Evolutionary conservation across 2,113 vertebrate species (phyloP).

Genomic region (Nanorana parkeri): DNA sequence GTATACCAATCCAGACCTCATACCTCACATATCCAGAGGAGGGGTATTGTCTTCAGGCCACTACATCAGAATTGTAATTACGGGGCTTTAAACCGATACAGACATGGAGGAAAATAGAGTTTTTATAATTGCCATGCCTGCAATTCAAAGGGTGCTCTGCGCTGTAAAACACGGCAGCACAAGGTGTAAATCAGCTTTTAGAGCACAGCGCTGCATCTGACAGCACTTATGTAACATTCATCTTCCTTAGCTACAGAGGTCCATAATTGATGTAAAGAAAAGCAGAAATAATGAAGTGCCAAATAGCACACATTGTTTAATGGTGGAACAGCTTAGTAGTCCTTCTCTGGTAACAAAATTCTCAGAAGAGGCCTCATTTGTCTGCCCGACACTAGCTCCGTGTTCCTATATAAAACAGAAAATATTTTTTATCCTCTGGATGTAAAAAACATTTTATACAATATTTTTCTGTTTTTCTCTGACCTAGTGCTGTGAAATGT

Average conservation of each 20-base stretch:
- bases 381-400: conserved; percentile 75
- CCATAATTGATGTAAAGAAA: conserved; percentile 84
- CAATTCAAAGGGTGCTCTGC: conserved; percentile 72
- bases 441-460: conserved; percentile 5
- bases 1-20: conserved; percentile 50
- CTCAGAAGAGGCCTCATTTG: conserved; percentile 70
- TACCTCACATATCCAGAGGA: conserved; percentile 52
- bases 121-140: conserved; percentile 73
- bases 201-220: conserved; percentile 80
- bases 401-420: conserved; percentile 71
- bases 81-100: conserved; percentile 60
- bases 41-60: conserved; percentile 61
- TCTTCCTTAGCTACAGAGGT: conserved; percentile 81
- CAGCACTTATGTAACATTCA: conserved; percentile 81
- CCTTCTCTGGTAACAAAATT: conserved; percentile 73
- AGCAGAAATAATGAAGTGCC: conserved; percentile 78
- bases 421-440: conserved; percentile 45
- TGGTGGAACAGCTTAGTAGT: conserved; percentile 65
- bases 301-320: conserved; percentile 71
- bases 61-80: conserved; percentile 73
- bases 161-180: conserved; percentile 73
- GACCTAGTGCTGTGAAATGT: conserved; percentile 20
- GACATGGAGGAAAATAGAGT: conserved; percentile 61
- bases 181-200: conserved; percentile 84
- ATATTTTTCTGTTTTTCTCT: conserved; percentile 21